Conservation (phyloP, 1,140 invertebrate genomes). For the Grapholita molesta region DNA sequence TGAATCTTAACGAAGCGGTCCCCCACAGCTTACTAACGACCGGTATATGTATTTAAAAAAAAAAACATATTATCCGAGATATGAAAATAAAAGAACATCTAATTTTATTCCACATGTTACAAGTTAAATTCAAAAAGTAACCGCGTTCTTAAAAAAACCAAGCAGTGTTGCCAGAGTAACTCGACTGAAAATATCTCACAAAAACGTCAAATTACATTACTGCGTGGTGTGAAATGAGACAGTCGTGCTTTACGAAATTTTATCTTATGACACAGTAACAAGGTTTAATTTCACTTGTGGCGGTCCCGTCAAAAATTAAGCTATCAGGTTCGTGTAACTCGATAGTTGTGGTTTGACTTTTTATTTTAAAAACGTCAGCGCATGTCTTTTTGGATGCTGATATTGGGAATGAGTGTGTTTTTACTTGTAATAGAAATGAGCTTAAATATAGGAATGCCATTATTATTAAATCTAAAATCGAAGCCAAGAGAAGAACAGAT, state of each 20-base stretch:
- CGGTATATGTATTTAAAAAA: no score
- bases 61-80: neutral
- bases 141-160: neutral
- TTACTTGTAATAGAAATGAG: no score
- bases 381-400: conserved; percentile 29
- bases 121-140: neutral
- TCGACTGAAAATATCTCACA: conserved; percentile 12
- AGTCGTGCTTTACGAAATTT: neutral
- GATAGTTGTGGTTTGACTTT: conserved; percentile 48
- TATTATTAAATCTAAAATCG: no score
- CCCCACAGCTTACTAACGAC: no score
- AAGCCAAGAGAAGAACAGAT: no score
- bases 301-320: conserved; percentile 35
- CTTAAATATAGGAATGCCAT: no score
- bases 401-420: neutral
- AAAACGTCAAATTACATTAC: conserved; percentile 12
- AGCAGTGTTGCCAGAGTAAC: neutral
- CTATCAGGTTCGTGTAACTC: conserved; percentile 46
- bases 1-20: no score
- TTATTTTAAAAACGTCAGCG: conserved; percentile 39
- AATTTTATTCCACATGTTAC: neutral
- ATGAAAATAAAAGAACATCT: neutral
- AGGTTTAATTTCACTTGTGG: conserved; percentile 25
- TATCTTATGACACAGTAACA: neutral
- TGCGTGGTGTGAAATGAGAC: neutral